A percentile compares a stretch with the other conserved stretches of the same genome.
Conservation (phyloP, 2,113 vertebrate genomes). For the Turdus rufiventris region DNA sequence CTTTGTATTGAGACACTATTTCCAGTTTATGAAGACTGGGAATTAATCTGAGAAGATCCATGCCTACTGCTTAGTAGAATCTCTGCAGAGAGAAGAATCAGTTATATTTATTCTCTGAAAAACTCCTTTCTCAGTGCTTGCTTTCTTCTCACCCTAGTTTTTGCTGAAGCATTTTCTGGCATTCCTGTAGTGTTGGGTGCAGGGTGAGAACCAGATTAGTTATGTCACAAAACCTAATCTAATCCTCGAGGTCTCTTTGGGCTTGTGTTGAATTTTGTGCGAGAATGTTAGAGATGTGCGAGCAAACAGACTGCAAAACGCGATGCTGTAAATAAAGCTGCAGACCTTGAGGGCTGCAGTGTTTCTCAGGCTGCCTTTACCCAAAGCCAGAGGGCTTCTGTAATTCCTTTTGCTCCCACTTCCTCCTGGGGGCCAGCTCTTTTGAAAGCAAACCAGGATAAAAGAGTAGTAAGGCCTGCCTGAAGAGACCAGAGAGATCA, state of each 20-base stretch:
- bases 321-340: neutral
- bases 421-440: neutral
- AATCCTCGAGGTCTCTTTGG: neutral
- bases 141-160: neutral
- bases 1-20: neutral
- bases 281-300: neutral
- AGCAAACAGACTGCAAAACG: neutral
- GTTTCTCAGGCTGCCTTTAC: neutral
- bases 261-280: neutral
- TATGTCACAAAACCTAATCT: neutral
- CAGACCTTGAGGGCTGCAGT: neutral
- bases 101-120: neutral
- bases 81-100: neutral
- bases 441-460: neutral
- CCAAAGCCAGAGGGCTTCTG: neutral
- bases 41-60: neutral
- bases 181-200: neutral
- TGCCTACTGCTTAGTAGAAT: neutral
- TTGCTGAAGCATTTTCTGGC: neutral
- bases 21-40: neutral
- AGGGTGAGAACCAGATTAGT: neutral
- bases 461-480: neutral
- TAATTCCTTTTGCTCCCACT: neutral
- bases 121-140: neutral
- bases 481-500: neutral